Evolutionary conservation across 2,888 invertebrate species (phyloP).

Genomic region (Aleiodes leptofemur): DNA sequence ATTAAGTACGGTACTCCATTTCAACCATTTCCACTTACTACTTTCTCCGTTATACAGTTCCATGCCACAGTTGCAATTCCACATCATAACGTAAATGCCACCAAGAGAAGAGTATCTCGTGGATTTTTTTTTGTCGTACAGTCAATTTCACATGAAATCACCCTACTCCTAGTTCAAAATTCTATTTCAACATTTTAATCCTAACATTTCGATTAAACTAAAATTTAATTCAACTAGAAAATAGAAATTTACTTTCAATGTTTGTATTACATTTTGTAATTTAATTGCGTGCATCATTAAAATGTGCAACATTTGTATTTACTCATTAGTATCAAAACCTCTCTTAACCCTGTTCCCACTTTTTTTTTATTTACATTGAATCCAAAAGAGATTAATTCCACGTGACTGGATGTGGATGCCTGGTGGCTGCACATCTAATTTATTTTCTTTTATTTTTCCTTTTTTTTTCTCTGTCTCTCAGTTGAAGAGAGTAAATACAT

Average conservation of each 20-base stretch:
- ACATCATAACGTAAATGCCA: not conserved
- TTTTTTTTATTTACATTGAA: not conserved
- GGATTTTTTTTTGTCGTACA: not conserved
- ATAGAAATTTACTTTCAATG: no score
- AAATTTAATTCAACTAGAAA: not conserved
- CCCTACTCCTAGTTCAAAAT: not conserved
- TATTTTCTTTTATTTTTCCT: not conserved
- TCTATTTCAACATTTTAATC: not conserved
- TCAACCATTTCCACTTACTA: constrained; percentile 19
- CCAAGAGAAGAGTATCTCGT: not conserved
- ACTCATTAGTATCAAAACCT: not conserved
- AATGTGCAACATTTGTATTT: not conserved
- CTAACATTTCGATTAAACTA: not conserved
- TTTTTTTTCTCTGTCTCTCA: no score
- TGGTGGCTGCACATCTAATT: constrained; percentile 9
- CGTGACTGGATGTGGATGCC: not conserved
- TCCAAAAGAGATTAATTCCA: not conserved
- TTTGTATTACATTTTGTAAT: no score
- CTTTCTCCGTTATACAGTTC: not conserved
- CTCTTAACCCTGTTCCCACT: not conserved
- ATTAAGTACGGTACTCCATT: constrained; percentile 18
- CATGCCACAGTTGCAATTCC: not conserved
- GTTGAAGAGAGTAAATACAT: not conserved
- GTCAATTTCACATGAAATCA: not conserved
- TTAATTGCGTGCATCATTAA: no score